Evolutionary conservation across 1,140 invertebrate genomes (phyloP), one percentile per base, ranked within the genome.

Genomic region (Drosophila ohnishii): DNA sequence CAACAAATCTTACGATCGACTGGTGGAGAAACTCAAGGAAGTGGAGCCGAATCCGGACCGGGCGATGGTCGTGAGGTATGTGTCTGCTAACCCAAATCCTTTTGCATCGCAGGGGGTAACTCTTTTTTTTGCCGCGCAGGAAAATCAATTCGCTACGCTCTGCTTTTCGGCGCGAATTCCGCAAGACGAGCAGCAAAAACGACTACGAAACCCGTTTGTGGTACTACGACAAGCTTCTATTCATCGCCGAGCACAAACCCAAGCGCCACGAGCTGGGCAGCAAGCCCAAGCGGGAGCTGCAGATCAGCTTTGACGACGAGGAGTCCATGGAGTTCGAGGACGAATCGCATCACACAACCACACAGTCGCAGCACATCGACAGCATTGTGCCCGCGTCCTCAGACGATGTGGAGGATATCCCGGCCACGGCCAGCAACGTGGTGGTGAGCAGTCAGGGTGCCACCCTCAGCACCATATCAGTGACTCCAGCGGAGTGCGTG

Each of bases 41-140:
- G 90, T 91, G 37, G 90, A 91, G 59, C 90, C 90, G 14, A 90
- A 88, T 78, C 90, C 90, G 16, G 90, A 91, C 56, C 80, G 90
- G 11, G 78, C 88, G 11, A 91, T 91, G 90, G 90, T 91, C 13
- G 90, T 91, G 1, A 76, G 73, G 73, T 76, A 13, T 37, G 69
- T 14, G 3, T 7, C 14, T 3, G 3, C 14, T 3, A 19, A n/a
- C 10, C 11, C 3, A 4, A 7, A 32, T 5, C 19, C 7, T 1
- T 1, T 45, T 11, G 8, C 1, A 19, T 9, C 9, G 2, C 3
- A n/a, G 13, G 30, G n/a, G 9, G 11, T 25, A 25, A 61, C 13
- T 14, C 2, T 2, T 5, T 4, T 35, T 30, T 34, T 47, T 47
- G 25, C 19, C 51, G 6, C 13, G 7, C 10, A 71, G 90, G 0